phyloP scores from a whole-genome alignment of 2,888 invertebrate genomes.

The Diarsia mendica region DNA sequence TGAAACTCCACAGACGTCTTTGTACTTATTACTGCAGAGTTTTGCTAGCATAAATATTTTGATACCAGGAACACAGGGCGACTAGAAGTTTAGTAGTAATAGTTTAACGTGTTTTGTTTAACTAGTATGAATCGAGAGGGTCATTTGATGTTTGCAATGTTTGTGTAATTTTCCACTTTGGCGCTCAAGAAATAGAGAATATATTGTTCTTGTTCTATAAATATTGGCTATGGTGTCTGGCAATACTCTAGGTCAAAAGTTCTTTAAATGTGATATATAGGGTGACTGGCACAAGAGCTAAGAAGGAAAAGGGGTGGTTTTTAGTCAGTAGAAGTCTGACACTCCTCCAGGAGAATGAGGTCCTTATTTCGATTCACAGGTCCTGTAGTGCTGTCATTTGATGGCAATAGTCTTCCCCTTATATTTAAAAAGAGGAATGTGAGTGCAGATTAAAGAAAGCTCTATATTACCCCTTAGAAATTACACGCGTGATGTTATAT shows the following conservation, averaged over 20 bases:
- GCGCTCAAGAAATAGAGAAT: background rate
- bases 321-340: too few relatives aligned
- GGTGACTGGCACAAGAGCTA: too few relatives aligned
- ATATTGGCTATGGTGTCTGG: background rate
- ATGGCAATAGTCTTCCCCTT: background rate
- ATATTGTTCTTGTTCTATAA: background rate
- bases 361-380: too few relatives aligned
- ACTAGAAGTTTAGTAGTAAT: too few relatives aligned
- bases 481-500: conserved; percentile 2
- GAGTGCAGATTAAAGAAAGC: background rate
- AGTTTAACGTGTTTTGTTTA: too few relatives aligned
- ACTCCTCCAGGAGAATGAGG: too few relatives aligned
- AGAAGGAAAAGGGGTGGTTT: too few relatives aligned
- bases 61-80: background rate
- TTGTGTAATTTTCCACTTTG: background rate
- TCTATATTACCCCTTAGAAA: background rate
- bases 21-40: background rate
- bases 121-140: background rate
- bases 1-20: background rate
- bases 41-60: background rate
- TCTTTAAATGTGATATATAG: too few relatives aligned
- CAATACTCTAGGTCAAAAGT: background rate
- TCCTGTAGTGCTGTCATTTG: background rate
- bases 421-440: background rate
- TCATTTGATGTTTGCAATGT: background rate